These are phyloP conservation scores for Lacerta agilis DNA, from an alignment of 2,797 vertebrate species.

Conservation along the genomic window DNA sequence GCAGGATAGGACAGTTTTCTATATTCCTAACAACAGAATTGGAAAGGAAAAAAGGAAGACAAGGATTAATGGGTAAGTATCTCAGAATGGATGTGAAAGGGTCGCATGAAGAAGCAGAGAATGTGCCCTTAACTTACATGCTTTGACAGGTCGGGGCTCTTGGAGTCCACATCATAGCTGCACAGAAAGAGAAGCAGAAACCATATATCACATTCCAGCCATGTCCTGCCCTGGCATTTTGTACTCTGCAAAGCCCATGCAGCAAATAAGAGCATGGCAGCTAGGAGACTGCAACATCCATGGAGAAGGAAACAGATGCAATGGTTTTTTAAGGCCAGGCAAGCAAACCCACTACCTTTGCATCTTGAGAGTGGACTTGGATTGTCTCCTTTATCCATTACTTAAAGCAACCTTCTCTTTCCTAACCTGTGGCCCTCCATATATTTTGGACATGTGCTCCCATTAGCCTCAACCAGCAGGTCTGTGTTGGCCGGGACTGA, in stretches of 20 bases:
- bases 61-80: neutral
- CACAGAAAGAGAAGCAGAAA: conserved; percentile 43
- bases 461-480: neutral
- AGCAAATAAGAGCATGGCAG: neutral
- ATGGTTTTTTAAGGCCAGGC: neutral
- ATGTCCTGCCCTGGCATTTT: neutral
- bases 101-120: neutral
- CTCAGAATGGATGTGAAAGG: neutral
- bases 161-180: conserved; percentile 96
- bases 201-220: neutral
- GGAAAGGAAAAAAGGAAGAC: neutral
- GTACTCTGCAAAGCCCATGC: neutral
- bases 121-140: conserved; percentile 84
- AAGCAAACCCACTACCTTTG: neutral
- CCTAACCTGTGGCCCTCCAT: no score
- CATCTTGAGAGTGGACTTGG: neutral
- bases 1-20: neutral
- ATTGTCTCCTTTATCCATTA: neutral
- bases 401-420: neutral
- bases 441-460: neutral
- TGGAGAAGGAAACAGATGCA: neutral
- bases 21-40: neutral
- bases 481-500: no score
- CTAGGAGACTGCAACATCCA: neutral
- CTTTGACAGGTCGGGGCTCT: conserved; percentile 95